Percentiles rank a stretch among this genome's conserved stretches.
These are phyloP conservation scores for Clarias fuscus DNA, from an alignment of 2,797 vertebrate genomes.

Conservation along the genomic window DNA sequence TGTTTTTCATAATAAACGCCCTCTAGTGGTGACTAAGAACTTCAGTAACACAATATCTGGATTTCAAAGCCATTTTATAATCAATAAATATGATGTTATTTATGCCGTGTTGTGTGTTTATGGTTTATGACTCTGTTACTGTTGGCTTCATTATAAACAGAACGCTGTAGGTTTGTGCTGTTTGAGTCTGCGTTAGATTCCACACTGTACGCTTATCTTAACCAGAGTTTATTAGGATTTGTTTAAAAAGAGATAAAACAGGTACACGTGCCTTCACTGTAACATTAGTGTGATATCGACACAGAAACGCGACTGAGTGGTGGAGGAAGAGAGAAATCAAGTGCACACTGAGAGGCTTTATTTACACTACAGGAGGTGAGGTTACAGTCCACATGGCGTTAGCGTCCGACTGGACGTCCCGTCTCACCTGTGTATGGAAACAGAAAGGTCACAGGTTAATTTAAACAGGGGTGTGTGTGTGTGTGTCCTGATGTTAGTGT, in stretches of 20 bases:
- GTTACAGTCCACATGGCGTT: constrained; percentile 7
- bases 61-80: neutral
- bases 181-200: neutral
- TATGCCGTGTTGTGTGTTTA: neutral
- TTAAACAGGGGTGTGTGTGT: neutral
- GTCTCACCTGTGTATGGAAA: constrained; percentile 27
- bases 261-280: neutral
- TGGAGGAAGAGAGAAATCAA: neutral
- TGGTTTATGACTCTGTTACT: neutral
- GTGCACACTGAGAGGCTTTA: constrained; percentile 11
- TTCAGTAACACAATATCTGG: neutral
- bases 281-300: neutral
- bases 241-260: neutral
- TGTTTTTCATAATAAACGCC: neutral
- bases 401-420: constrained; percentile 6
- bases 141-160: neutral
- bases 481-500: too few relatives aligned
- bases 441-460: neutral
- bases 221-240: neutral
- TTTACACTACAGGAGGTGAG: constrained; percentile 19
- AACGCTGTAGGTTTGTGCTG: neutral
- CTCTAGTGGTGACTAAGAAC: constrained; percentile 17
- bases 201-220: neutral
- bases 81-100: neutral
- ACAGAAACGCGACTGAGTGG: neutral